Evolutionary conservation across 1,140 invertebrate species (phyloP).

Genomic region (Rhyzopertha dominica): DNA sequence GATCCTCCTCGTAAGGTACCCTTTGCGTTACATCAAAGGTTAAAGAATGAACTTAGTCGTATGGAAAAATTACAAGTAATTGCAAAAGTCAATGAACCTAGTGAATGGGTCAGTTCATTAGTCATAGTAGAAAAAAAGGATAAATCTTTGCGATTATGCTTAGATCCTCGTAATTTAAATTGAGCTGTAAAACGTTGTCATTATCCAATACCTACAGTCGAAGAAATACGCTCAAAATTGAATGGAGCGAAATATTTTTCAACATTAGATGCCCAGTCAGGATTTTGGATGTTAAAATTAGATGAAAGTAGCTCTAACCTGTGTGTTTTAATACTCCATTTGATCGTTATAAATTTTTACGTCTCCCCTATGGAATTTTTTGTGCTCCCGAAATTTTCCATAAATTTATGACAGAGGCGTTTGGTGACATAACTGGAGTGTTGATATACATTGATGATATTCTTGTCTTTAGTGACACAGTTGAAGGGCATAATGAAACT

Average conservation of each 20-base stretch:
- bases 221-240: conserved; percentile 44
- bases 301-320: conserved; percentile 36
- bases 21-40: conserved; percentile 6
- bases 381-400: conserved; percentile 45
- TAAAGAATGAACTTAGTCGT: conserved; percentile 8
- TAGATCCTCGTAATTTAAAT: conserved; percentile 51
- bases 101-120: conserved; percentile 48
- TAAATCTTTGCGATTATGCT: conserved; percentile 46
- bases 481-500: conserved; percentile 28
- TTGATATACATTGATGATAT: conserved; percentile 43
- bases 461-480: conserved; percentile 30
- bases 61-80: conserved; percentile 11
- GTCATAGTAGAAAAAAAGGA: conserved; percentile 48
- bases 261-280: conserved; percentile 45
- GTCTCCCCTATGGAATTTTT: conserved; percentile 44
- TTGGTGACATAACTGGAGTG: too few relatives aligned
- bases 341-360: conserved; percentile 38
- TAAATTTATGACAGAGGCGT: conserved; percentile 33
- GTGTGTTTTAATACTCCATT: conserved; percentile 44
- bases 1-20: conserved; percentile 15
- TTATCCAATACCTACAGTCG: conserved; percentile 44
- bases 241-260: conserved; percentile 44
- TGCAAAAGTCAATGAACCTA: conserved; percentile 30
- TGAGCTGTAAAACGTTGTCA: conserved; percentile 43
- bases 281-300: conserved; percentile 38